Conservation (phyloP, 2,888 invertebrate species). For the Eilema depressum region DNA sequence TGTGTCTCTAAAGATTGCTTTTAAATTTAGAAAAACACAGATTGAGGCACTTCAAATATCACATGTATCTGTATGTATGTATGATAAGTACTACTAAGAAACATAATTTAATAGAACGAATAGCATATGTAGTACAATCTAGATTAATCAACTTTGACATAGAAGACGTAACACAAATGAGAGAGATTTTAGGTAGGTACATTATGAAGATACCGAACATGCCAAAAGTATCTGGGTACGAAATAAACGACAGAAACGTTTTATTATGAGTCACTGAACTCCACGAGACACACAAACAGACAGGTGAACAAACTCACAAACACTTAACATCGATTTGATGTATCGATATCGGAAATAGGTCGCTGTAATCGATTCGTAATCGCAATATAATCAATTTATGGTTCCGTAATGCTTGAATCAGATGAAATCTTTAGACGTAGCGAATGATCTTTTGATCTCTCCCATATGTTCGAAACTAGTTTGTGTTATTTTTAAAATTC, state of each 20-base stretch:
- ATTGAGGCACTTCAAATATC: too few relatives aligned
- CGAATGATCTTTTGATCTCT: constrained; percentile 40
- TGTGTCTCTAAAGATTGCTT: too few relatives aligned
- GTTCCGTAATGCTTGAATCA: constrained; percentile 33
- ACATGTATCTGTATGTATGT: too few relatives aligned
- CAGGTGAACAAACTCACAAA: constrained; percentile 69
- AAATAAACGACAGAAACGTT: constrained; percentile 65
- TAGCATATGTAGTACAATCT: neutral
- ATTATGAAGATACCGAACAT: constrained; percentile 46
- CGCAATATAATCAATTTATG: constrained; percentile 42
- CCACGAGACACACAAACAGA: constrained; percentile 53
- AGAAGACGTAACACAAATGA: constrained; percentile 44
- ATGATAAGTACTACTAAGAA: too few relatives aligned
- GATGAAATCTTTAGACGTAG: constrained; percentile 45
- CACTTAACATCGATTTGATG: constrained; percentile 46
- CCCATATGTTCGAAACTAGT: constrained; percentile 36
- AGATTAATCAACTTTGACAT: constrained; percentile 26
- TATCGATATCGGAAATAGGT: constrained; percentile 35
- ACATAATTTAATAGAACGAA: too few relatives aligned
- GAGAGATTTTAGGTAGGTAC: constrained; percentile 35
- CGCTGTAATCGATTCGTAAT: constrained; percentile 44
- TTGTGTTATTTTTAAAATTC: constrained; percentile 37
- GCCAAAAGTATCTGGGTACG: constrained; percentile 61
- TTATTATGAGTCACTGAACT: constrained; percentile 71
- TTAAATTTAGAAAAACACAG: too few relatives aligned